Percentiles rank a stretch among this genome's conserved stretches.
Conservation (phyloP, 2,113 vertebrate species). For the Herpailurus yagouaroundi region DNA sequence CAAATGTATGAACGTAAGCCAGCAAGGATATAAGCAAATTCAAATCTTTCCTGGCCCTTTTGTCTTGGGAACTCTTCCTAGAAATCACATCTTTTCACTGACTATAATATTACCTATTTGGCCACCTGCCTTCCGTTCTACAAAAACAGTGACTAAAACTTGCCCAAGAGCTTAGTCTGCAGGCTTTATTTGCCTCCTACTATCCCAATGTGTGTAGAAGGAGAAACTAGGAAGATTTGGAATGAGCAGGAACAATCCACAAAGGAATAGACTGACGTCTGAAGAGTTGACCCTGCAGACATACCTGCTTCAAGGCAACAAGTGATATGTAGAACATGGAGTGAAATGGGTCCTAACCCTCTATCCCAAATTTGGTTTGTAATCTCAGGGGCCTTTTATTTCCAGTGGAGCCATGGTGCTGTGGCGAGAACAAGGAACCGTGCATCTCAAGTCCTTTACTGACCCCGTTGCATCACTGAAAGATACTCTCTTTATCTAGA, state of each 20-base stretch:
- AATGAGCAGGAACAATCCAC: neutral
- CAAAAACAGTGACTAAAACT: conserved; percentile 10
- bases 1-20: neutral
- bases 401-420: neutral
- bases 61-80: neutral
- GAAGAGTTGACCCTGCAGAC: neutral
- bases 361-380: neutral
- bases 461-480: neutral
- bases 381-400: neutral
- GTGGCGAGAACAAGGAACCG: neutral
- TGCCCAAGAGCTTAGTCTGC: neutral
- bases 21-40: neutral
- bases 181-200: neutral
- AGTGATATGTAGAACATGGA: neutral
- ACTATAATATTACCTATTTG: neutral
- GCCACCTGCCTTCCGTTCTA: neutral
- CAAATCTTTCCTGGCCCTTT: neutral
- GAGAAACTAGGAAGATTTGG: neutral
- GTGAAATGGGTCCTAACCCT: neutral
- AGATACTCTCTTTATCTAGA: neutral
- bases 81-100: neutral
- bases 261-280: neutral
- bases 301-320: neutral
- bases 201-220: neutral
- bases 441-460: neutral